Evolutionary conservation across 2,888 invertebrate genomes (phyloP), one percentile per base, ranked within the genome.

Genomic region (Agrotis segetum): DNA sequence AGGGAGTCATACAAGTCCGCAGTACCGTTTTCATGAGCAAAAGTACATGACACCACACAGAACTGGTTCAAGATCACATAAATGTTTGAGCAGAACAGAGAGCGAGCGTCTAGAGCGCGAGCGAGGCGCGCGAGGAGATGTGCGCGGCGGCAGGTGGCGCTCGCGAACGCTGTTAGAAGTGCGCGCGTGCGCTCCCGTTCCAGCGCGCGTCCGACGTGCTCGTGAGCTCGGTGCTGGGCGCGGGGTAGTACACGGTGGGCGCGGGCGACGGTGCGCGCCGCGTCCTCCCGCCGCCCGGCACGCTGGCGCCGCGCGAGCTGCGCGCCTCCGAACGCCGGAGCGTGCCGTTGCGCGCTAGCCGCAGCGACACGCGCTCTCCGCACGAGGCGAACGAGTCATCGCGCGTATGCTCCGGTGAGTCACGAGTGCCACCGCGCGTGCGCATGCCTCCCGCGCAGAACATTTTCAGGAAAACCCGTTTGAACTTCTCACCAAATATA

Each of bases 401-500:
- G 90, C 98, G 98, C 73, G 98, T 98, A 87, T 95, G 91, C 74
- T 92, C 97, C 94, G 88, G 97, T 90, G 94, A 98, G 97, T 86
- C 98, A 96, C 89, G 97, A 97, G 85, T 67, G 13, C 71, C 77
- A 49, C 86, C 82, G 56, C 89, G 83, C 96, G 97, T 97, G 71
- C 97, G 96, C 83, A 96, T 92, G 19, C 95, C 95, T 59, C 96
- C 94, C 85, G 97, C 97, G 93, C 98, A 98, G 96, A 98, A 98
- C 93, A 98, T 96, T 92, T 97, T 96, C 83, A 98, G 94, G 92
- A 99, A 98, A 81, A 99, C 97, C 77, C 98, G 97, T 91, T 99
- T 98, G 96, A 99, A 99, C 92, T 99, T 99, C 92, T 99, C 99
- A 1, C 99, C 99, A 92, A 99, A 99, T 83, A 99, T 99, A 82